Base-by-base conservation (phyloP, 1,140 invertebrate genomes). In the Nasonia vitripennis region DNA sequence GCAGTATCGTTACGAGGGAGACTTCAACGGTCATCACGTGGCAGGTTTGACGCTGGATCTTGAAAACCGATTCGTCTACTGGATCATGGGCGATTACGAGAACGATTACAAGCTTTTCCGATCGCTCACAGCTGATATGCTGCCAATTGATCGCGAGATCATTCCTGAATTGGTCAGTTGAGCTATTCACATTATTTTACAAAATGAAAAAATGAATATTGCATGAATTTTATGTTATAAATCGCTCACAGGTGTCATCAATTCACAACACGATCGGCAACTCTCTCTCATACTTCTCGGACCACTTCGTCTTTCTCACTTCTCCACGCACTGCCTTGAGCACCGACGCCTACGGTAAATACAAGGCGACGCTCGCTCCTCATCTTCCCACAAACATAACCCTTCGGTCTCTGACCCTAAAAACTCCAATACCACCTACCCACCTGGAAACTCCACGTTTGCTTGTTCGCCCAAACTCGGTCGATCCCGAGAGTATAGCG, bases 31-130 rank as follows among this genome's bases (percentile, higher is more conserved):
- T 2, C 96, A 96, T 91, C 95, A 96, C 94, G 97, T 98, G 0
- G 96, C 96, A 94, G 97, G 97, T 7, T 93, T 98, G 37, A 96
- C 97, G 0, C 91, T 98, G 73, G 97, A 98, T 89, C 93, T 96
- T 1, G 95, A 96, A 87, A 94, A 95, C 81, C 94, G 95, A 88
- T 94, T 94, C 81, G 92, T 98, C 2, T 98, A 97, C 89, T 98
- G 97, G 96, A 95, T 97, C 34, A 95, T 97, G 0, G 91, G 96
- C 84, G 96, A 96, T 81, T 95, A 95, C 84, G 95, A 96, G 89
- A 91, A 91, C 68, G 95, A 96, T n/a, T 96, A 96, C 0, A 95
- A 95, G 84, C 93, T 97, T 12, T 97, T 95, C 90, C 92, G 94
- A 85, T 96, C 96, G 41, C 94, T 94, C 0, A 95, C 95, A 41